Evolutionary conservation across 2,888 invertebrate species (phyloP).

Genomic region (Rhagophthalmus giganteus): DNA sequence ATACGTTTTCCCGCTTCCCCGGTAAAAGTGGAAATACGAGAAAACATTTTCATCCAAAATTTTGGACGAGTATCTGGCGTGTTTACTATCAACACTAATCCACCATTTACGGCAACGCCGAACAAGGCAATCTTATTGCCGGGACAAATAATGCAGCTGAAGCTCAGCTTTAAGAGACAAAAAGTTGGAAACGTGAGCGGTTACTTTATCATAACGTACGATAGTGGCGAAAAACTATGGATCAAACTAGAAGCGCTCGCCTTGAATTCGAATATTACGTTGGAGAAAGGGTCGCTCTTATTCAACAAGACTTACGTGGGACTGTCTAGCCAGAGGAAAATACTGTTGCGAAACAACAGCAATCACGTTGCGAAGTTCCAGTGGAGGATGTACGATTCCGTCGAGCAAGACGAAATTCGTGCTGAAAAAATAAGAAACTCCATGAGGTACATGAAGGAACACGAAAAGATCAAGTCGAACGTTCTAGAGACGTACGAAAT

Average conservation of each 20-base stretch:
- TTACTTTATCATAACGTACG: constrained; percentile 50
- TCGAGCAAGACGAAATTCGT: constrained; percentile 51
- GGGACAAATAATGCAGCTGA: constrained; percentile 57
- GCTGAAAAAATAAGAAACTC: constrained; percentile 38
- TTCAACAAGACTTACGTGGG: constrained; percentile 64
- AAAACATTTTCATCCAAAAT: constrained; percentile 60
- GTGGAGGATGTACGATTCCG: constrained; percentile 61
- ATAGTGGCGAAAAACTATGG: constrained; percentile 59
- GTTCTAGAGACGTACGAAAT: constrained; percentile 44
- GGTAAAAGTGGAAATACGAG: constrained; percentile 58
- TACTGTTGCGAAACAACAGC: constrained; percentile 62
- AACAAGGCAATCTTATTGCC: constrained; percentile 58
- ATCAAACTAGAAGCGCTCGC: constrained; percentile 57
- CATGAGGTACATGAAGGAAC: constrained; percentile 41
- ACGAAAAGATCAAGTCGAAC: constrained; percentile 41
- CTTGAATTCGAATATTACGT: constrained; percentile 55
- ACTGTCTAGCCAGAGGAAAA: constrained; percentile 57
- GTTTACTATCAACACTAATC: constrained; percentile 54
- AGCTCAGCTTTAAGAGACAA: constrained; percentile 59
- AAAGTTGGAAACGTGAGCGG: constrained; percentile 55
- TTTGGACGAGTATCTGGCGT: constrained; percentile 58
- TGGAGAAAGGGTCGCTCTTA: constrained; percentile 58
- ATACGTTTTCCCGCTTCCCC: constrained; percentile 59
- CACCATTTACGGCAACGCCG: constrained; percentile 60
- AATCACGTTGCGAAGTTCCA: constrained; percentile 59